phyloP scores from a whole-genome alignment of 2,113 vertebrate genomes.

The Ivindomyrus marchei region DNA sequence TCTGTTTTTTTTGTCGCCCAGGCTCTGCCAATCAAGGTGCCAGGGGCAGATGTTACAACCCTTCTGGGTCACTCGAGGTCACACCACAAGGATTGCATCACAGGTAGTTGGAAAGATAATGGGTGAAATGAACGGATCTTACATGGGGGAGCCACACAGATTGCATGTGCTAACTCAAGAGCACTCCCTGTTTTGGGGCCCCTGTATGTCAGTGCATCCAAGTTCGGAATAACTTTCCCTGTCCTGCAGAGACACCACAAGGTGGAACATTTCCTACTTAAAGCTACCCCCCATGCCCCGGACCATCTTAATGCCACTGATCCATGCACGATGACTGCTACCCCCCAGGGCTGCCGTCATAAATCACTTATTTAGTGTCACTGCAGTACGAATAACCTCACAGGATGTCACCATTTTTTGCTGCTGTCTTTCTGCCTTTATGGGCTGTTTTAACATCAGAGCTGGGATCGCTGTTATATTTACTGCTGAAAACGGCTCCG shows the following conservation, averaged over 20 bases:
- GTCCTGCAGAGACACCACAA: not conserved
- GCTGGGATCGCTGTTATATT: not conserved
- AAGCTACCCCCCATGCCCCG: not conserved
- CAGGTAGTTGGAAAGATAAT: not conserved
- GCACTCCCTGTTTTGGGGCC: not conserved
- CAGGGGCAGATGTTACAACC: not conserved
- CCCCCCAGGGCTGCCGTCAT: not conserved
- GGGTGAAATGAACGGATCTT: not conserved
- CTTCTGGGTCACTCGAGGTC: not conserved
- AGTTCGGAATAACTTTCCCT: not conserved
- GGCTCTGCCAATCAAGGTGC: not conserved
- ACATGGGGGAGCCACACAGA: not conserved
- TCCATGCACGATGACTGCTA: not conserved
- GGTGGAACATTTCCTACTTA: not conserved
- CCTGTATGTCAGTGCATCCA: not conserved
- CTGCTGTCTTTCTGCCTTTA: not conserved
- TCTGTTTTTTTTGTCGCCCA: not conserved
- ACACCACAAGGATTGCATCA: not conserved
- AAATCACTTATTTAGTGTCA: not conserved
- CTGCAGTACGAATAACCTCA: not conserved
- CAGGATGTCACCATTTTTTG: not conserved
- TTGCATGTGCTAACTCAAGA: not conserved
- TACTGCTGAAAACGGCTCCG: not conserved
- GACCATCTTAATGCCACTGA: not conserved
- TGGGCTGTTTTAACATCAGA: not conserved